phyloP scores from a whole-genome alignment of 2,113 vertebrate species.

The Hypomesus transpacificus region DNA sequence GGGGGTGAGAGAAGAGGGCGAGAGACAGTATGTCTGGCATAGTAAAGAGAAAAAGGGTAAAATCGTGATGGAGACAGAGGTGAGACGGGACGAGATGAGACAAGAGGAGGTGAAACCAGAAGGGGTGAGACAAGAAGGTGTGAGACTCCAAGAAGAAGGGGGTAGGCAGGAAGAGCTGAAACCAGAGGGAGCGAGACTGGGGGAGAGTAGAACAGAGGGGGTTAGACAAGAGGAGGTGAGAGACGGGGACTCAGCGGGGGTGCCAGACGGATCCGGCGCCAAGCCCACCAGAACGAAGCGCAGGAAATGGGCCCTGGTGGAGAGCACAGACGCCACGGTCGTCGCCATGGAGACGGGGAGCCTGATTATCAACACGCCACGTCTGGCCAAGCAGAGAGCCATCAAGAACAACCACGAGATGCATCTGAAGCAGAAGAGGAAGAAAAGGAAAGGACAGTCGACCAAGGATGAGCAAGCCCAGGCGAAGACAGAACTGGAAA shows the following conservation, averaged over 20 bases:
- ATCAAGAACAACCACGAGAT: constrained; percentile 83
- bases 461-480: constrained; percentile 5
- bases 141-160: background rate
- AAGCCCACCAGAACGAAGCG: constrained; percentile 67
- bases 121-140: constrained; percentile 1
- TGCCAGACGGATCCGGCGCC: constrained; percentile 1
- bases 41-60: background rate
- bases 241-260: constrained; percentile 27
- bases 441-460: constrained; percentile 63
- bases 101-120: constrained; percentile 32
- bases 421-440: constrained; percentile 76
- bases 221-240: background rate
- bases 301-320: constrained; percentile 69
- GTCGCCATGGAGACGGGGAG: constrained; percentile 60
- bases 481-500: constrained; percentile 29
- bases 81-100: constrained; percentile 29
- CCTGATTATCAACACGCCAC: constrained; percentile 71
- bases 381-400: constrained; percentile 76
- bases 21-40: constrained; percentile 16
- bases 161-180: constrained; percentile 22
- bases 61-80: constrained; percentile 3
- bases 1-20: constrained; percentile 16
- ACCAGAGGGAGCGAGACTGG: constrained; percentile 15
- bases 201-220: background rate
- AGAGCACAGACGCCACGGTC: constrained; percentile 61